Evolutionary conservation across 2,888 invertebrate species (phyloP), one percentile per base, ranked within the genome.

Genomic region (Poecilus cupreus): DNA sequence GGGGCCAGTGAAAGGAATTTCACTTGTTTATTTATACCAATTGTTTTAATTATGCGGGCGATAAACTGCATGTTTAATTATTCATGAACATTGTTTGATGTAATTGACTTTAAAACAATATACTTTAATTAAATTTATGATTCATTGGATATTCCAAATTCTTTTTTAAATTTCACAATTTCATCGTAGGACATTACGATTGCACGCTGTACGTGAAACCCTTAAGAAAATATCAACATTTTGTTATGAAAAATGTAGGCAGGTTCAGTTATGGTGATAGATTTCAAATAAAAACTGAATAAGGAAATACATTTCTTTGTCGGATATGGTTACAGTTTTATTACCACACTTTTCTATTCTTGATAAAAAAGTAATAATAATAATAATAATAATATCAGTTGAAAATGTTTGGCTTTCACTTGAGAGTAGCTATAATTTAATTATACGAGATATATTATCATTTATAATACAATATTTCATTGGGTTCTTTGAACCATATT

Each of bases 1-100:
- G 37, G 18, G 64, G 64, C 64, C 18, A 60, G 64, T 68, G 64
- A 60, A 60, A 60, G 60, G 60, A 60, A 60, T 60, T 60, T 60
- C 60, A 60, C 60, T 60, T 60, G 60, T 60, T 60, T 60, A 26
- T 26, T 26, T 60, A n/a, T n/a, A 60, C 60, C 60, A 60, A 60
- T 60, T 60, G 26, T 26, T 68, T 68, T 68, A 32, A 32, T 18
- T 68, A 68, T 68, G 32, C 18, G 64, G 37, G 64, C 37, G 64
- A 68, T 68, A 68, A 68, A 68, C 11, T 68, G 51, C 18, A 37
- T 16, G 3, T 37, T 68, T 37, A 68, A 37, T 37, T 68, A 68
- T 68, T 68, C 37, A 10, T 60, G n/a, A 60, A 60, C 60, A 22
- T 37, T 18, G 16, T 4, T 68, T 32, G 1, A 68, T 68, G 37